Conservation (phyloP, 1,140 invertebrate genomes). For the Plectrocnemia conspersa region DNA sequence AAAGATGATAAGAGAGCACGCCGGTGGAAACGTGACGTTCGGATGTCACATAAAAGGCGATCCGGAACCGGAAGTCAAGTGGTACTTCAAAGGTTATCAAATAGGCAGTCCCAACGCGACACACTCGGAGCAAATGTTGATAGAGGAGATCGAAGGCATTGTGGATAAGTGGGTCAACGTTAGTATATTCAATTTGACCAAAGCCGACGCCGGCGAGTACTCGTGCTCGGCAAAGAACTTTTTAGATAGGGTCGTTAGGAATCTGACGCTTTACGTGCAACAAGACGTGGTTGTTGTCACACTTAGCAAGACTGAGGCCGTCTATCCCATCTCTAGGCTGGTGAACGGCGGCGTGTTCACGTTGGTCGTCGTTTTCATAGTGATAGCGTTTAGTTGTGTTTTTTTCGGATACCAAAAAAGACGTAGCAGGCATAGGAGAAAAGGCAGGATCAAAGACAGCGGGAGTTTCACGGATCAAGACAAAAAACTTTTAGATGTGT, state of each 20-base stretch:
- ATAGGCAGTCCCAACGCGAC: slow-evolving; percentile 27
- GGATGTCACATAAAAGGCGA: slow-evolving; percentile 69
- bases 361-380: slow-evolving; percentile 49
- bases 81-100: slow-evolving; percentile 63
- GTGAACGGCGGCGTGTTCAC: slow-evolving; percentile 52
- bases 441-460: slow-evolving; percentile 62
- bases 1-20: slow-evolving; percentile 58
- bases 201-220: slow-evolving; percentile 71
- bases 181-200: slow-evolving; percentile 63
- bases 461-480: slow-evolving; percentile 72
- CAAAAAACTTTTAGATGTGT: slow-evolving; percentile 67
- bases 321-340: slow-evolving; percentile 55
- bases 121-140: slow-evolving; percentile 43
- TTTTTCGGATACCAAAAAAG: slow-evolving; percentile 51
- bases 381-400: slow-evolving; percentile 52
- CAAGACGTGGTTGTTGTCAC: slow-evolving; percentile 63
- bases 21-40: slow-evolving; percentile 70
- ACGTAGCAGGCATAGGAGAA: slow-evolving; percentile 47
- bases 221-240: slow-evolving; percentile 72
- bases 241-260: slow-evolving; percentile 64
- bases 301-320: slow-evolving; percentile 57
- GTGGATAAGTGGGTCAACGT: slow-evolving; percentile 62
- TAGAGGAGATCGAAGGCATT: slow-evolving; percentile 44
- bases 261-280: slow-evolving; percentile 66
- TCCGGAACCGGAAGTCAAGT: slow-evolving; percentile 69